Evolutionary conservation across 2,797 vertebrate species (phyloP).

Genomic region (Sandelia bainsii): DNA sequence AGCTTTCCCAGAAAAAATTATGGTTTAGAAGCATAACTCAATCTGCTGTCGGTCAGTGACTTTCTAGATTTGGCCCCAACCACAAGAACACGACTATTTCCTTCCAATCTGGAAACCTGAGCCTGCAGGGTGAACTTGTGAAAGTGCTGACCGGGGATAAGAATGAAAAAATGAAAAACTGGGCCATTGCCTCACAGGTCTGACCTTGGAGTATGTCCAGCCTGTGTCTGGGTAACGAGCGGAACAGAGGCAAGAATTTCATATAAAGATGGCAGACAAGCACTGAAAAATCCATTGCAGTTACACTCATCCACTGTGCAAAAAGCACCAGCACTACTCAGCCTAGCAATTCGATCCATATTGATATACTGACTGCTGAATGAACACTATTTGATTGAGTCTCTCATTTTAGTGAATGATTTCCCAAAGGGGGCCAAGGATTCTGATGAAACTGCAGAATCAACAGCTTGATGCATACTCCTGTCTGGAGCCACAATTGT

Average conservation of each 20-base stretch:
- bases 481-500: background rate
- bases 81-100: constrained; percentile 39
- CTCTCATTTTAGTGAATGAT: constrained; percentile 8
- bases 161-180: constrained; percentile 62
- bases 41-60: background rate
- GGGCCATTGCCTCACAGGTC: constrained; percentile 69
- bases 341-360: background rate
- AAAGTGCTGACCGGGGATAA: constrained; percentile 76
- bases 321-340: background rate
- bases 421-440: background rate
- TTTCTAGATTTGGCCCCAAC: constrained; percentile 7
- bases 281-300: background rate
- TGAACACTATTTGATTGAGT: constrained; percentile 1
- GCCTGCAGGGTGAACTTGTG: constrained; percentile 54
- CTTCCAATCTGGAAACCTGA: constrained; percentile 47
- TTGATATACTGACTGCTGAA: constrained; percentile 10
- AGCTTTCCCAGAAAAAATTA: constrained; percentile 7
- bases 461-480: background rate
- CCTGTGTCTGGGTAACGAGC: constrained; percentile 65
- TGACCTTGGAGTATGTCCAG: constrained; percentile 73
- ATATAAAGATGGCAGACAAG: background rate
- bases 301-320: no score
- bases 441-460: background rate
- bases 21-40: background rate
- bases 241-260: constrained; percentile 33